Conservation (phyloP, 1,140 invertebrate genomes). For the Diachasma alloeum region DNA sequence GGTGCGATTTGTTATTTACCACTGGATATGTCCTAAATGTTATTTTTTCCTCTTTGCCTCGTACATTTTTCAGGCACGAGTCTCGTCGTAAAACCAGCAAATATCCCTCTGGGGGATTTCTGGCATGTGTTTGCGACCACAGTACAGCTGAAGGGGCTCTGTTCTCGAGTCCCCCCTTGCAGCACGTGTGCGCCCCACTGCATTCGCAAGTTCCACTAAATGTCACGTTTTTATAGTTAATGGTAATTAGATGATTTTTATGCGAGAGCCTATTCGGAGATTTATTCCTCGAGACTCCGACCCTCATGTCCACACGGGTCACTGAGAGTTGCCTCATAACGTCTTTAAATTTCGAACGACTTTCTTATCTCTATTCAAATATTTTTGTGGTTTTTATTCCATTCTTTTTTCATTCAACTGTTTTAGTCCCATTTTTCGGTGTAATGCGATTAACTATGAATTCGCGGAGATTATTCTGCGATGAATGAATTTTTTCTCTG, state of each 20-base stretch:
- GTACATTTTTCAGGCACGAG: background rate
- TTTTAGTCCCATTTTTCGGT: background rate
- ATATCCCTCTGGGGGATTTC: slow-evolving; percentile 1
- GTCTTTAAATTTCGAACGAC: slow-evolving; percentile 2
- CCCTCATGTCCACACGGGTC: background rate
- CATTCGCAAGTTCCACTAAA: background rate
- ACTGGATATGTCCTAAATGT: background rate
- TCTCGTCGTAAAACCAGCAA: background rate
- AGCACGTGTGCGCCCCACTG: slow-evolving; percentile 1
- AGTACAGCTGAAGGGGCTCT: background rate
- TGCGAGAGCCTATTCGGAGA: background rate
- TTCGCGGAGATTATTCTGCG: no score
- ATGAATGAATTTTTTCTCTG: no score
- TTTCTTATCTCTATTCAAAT: background rate
- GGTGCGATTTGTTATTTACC: slow-evolving; percentile 1
- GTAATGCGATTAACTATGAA: background rate
- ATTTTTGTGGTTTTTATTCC: background rate
- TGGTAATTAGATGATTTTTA: background rate
- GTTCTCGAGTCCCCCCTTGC: background rate
- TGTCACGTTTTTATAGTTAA: background rate
- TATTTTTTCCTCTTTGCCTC: background rate
- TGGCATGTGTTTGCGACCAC: background rate
- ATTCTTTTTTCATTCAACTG: background rate
- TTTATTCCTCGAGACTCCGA: background rate
- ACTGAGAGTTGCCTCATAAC: background rate